Evolutionary conservation across 2,113 vertebrate genomes (phyloP).

Genomic region (Psittacus erithacus): DNA sequence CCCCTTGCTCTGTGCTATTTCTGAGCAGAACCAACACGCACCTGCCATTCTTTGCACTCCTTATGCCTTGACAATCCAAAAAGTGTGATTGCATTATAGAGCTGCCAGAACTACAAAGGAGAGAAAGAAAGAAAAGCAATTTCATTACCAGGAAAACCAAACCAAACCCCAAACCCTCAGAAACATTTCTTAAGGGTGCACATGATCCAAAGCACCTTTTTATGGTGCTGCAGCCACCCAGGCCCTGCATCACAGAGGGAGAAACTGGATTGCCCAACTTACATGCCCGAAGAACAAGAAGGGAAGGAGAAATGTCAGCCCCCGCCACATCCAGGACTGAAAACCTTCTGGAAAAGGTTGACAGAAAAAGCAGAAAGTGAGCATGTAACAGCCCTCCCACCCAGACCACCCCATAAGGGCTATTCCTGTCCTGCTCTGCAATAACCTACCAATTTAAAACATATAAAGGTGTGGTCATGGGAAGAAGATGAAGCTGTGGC

Average conservation of each 20-base stretch:
- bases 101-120: constrained; percentile 91
- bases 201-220: neutral
- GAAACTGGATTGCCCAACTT: constrained; percentile 67
- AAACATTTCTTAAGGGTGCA: rapidly evolving
- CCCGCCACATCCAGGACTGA: constrained; percentile 99
- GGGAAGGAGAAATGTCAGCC: constrained; percentile 94
- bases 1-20: neutral
- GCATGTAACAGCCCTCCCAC: neutral
- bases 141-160: neutral
- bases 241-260: rapidly evolving
- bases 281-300: constrained; percentile 98
- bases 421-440: neutral
- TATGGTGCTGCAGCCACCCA: neutral
- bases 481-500: neutral
- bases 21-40: constrained; percentile 61
- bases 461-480: neutral
- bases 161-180: neutral
- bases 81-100: constrained; percentile 92
- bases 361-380: neutral
- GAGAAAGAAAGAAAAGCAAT: neutral
- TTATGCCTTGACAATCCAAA: constrained; percentile 88
- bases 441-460: neutral
- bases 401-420: neutral
- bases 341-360: constrained; percentile 87
- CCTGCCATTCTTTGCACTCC: constrained; percentile 98